Percentiles rank a stretch among this genome's conserved stretches.
These are phyloP conservation scores for Hydrozoanthus tunicans DNA, from an alignment of 64 coral and sea anemone genomes.

Conservation along the genomic window DNA sequence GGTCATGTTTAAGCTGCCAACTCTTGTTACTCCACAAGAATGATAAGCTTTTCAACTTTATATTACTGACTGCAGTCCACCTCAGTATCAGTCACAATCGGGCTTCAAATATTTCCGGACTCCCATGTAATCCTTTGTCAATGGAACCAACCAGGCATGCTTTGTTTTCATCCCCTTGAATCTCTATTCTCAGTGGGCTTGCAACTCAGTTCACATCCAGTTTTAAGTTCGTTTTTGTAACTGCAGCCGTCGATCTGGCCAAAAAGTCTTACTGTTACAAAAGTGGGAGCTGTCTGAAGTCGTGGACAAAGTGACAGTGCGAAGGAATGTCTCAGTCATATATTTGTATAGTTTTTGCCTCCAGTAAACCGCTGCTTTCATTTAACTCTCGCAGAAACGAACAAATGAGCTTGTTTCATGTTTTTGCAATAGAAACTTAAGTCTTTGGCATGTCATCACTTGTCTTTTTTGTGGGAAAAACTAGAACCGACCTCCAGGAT, in stretches of 20 bases:
- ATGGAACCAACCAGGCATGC: slow-evolving; percentile 13
- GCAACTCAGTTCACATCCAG: not conserved
- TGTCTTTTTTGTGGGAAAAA: not conserved
- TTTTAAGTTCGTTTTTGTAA: not conserved
- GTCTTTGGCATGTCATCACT: slow-evolving; percentile 13
- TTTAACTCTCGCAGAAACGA: slow-evolving; percentile 27
- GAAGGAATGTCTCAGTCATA: not conserved
- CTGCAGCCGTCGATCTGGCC: not conserved
- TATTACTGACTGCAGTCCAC: not conserved
- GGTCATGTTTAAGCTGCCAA: not conserved
- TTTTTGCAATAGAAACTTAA: slow-evolving; percentile 17
- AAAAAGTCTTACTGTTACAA: not conserved
- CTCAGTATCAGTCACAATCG: not conserved
- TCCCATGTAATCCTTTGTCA: too few species aligned
- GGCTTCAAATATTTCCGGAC: not conserved
- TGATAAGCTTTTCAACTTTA: not conserved
- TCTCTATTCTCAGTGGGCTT: not conserved
- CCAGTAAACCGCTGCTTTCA: slow-evolving; percentile 4
- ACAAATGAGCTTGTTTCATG: slow-evolving; percentile 19
- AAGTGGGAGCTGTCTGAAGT: not conserved
- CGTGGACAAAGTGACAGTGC: not conserved
- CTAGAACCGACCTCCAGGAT: not conserved
- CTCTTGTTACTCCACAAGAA: not conserved
- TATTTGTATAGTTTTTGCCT: slow-evolving; percentile 13
- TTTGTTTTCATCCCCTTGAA: not conserved